phyloP scores from a whole-genome alignment of 2,888 invertebrate species.

The Acrobasis suavella region DNA sequence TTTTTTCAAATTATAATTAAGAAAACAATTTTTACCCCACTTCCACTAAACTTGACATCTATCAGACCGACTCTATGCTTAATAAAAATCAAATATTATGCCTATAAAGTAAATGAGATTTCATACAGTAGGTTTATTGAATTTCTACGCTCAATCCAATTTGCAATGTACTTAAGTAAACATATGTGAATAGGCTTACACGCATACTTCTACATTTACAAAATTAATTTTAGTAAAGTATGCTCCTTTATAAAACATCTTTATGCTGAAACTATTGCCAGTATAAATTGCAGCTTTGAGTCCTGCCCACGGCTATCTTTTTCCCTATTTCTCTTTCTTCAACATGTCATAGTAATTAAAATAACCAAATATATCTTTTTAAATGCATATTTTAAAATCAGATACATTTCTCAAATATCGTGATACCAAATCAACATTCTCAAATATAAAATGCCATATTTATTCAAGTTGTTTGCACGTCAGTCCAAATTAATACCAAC shows the following conservation, averaged over 20 bases:
- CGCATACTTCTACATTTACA: not conserved
- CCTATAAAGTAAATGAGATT: not conserved
- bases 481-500: slow-evolving; percentile 19
- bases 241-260: not conserved
- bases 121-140: not conserved
- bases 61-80: not conserved
- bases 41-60: not conserved
- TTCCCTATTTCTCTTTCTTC: not conserved
- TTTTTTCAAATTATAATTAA: no score
- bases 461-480: slow-evolving; percentile 14
- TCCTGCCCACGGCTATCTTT: not conserved
- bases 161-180: not conserved
- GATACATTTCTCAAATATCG: not conserved
- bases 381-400: no score
- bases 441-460: slow-evolving; percentile 4
- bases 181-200: not conserved
- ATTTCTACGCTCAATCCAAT: not conserved
- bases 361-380: no score
- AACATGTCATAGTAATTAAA: no score
- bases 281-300: not conserved
- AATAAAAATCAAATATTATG: not conserved
- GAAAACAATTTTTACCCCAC: no score
- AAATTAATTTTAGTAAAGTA: not conserved
- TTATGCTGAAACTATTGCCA: not conserved
- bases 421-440: not conserved